Evolutionary conservation across 92 coral and sea anemone species (phyloP), one percentile per base, ranked within the genome.

Genomic region (Galaxea fascicularis): DNA sequence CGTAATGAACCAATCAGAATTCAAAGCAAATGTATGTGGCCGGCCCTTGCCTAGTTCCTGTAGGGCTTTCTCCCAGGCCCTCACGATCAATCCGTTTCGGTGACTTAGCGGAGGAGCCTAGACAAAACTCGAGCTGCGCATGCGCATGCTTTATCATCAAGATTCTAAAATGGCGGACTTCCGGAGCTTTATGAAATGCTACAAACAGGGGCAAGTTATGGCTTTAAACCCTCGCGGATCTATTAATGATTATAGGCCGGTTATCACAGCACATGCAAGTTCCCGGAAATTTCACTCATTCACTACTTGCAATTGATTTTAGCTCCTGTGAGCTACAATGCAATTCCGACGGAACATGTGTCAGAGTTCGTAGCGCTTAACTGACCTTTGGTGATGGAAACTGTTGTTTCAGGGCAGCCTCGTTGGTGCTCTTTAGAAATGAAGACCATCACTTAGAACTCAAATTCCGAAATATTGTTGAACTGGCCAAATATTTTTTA

Each of bases 371-470:
- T 62, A n/a, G 67, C 67, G 10, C n/a, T n/a, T n/a, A n/a, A n/a
- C 10, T 62, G 10, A 62, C 67, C 4, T 8, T 21, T 14, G 67
- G 67, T 10, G 67, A 62, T 62, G 67, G 67, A 21, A 62, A 62
- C 67, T 62, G 28, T 14, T 62, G 67, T 25, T 62, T 62, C 67
- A 62, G 67, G 24, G 28, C 28, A 10, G n/a, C n/a, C 51, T 46
- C 11, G 5, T 5, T 46, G 5, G 51, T 46, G 5, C 7, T 46
- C 11, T 5, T 46, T 12, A 12, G 51, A 5, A 5, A 46, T 12
- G 67, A 62, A 62, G 28, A 62, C 21, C 22, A n/a, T 62, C 67
- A 62, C 13, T 10, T 62, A 62, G 67, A 62, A 62, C 28, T 62
- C 13, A 21, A 29, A 25, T n/a, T n/a, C n/a, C n/a, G n/a, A n/a